A percentile compares a stretch with the other conserved stretches of the same genome.
phyloP scores from a whole-genome alignment of 2,888 invertebrate species.

The Panzeria rudis region DNA sequence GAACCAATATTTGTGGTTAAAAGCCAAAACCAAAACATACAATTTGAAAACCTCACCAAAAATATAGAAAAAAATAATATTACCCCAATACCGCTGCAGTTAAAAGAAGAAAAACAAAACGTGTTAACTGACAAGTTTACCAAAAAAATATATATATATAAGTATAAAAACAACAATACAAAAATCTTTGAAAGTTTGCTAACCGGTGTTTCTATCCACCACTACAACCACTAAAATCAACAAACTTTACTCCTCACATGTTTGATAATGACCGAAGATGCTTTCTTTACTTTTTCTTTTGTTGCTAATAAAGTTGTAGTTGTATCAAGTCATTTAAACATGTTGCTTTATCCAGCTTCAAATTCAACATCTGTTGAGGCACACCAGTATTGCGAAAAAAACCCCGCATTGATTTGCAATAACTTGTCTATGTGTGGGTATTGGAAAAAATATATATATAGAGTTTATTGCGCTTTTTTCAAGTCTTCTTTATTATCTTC shows the following conservation, averaged over 20 bases:
- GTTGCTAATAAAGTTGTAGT: constrained; percentile 47
- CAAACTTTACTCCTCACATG: constrained; percentile 50
- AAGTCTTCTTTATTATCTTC: constrained; percentile 45
- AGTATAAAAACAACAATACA: background rate
- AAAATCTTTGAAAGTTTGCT: constrained; percentile 39
- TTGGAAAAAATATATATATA: constrained; percentile 10
- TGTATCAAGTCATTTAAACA: constrained; percentile 19
- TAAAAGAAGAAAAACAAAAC: constrained; percentile 48
- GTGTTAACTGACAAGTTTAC: constrained; percentile 62
- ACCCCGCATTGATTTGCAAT: constrained; percentile 33
- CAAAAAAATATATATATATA: constrained; percentile 13
- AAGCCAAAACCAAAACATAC: constrained; percentile 56
- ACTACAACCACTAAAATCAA: background rate
- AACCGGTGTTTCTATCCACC: constrained; percentile 61
- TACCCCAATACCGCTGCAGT: constrained; percentile 26
- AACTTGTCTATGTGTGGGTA: constrained; percentile 34
- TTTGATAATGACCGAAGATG: constrained; percentile 72
- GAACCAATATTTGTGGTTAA: constrained; percentile 69
- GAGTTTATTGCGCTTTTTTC: constrained; percentile 69
- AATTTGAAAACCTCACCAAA: constrained; percentile 19
- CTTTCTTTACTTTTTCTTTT: constrained; percentile 67
- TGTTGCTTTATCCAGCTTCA: constrained; percentile 5
- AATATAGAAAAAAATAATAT: constrained; percentile 23
- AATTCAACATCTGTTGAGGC: background rate
- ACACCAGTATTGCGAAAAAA: background rate